Evolutionary conservation across 1,140 invertebrate species (phyloP).

Genomic region (Pristionchus pacificus): DNA sequence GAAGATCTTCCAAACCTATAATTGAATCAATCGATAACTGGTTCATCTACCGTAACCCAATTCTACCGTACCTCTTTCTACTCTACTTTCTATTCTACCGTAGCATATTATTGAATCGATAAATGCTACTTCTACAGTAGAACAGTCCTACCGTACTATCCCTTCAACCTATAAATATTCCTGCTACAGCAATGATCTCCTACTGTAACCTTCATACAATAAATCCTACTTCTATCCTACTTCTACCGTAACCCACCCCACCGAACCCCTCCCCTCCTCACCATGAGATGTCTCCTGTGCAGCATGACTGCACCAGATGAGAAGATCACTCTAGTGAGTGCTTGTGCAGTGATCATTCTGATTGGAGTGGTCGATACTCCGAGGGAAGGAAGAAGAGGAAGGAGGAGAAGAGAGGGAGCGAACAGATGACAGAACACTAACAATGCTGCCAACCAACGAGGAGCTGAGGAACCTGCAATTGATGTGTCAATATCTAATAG

Average conservation of each 20-base stretch:
- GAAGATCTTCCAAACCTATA: slow-evolving; percentile 36
- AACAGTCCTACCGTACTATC: too few relatives aligned
- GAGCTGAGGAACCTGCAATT: neutral
- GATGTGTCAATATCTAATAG: neutral
- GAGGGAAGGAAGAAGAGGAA: slow-evolving; percentile 8
- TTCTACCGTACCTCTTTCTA: too few relatives aligned
- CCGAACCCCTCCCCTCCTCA: too few relatives aligned
- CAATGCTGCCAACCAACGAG: neutral
- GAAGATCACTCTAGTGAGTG: slow-evolving; percentile 14
- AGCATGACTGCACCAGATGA: slow-evolving; percentile 26
- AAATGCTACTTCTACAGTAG: too few relatives aligned
- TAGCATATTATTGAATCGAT: too few relatives aligned
- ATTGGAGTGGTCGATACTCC: neutral
- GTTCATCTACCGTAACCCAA: neutral
- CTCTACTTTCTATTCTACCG: too few relatives aligned
- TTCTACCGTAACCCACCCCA: too few relatives aligned
- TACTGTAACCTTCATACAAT: too few relatives aligned
- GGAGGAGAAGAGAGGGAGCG: neutral
- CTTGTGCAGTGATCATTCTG: neutral
- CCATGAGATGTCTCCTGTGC: slow-evolving; percentile 38
- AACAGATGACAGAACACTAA: neutral
- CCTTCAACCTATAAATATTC: too few relatives aligned
- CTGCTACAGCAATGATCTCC: too few relatives aligned
- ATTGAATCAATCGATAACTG: neutral
- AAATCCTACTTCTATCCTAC: too few relatives aligned